Evolutionary conservation across 2,797 vertebrate genomes (phyloP).

Genomic region (Eulemur mongoz): DNA sequence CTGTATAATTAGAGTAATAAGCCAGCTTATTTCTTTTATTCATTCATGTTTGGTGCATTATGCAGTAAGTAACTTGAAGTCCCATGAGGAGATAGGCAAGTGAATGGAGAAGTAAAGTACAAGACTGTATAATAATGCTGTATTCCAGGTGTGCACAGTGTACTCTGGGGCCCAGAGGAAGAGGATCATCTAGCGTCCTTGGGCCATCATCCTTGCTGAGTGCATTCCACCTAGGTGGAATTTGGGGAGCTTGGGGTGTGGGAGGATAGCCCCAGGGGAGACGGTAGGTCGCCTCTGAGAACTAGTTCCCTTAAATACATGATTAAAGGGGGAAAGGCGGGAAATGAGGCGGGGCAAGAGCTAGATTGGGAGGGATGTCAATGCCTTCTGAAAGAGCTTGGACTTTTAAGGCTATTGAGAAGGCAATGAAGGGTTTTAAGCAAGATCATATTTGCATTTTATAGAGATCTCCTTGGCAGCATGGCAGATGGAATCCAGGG

Average conservation of each 20-base stretch:
- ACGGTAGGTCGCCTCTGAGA: not conserved
- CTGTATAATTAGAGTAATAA: slow-evolving; percentile 6
- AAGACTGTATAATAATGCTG: not conserved
- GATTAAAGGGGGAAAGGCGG: not conserved
- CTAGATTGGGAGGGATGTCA: not conserved
- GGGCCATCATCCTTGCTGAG: not conserved
- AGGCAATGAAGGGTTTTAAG: not conserved
- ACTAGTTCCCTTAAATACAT: not conserved
- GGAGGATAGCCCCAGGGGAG: not conserved
- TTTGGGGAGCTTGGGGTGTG: not conserved
- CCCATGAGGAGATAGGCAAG: not conserved
- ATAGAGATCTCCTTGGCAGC: not conserved
- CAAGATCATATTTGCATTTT: not conserved
- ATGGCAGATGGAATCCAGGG: not conserved
- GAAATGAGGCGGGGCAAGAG: not conserved
- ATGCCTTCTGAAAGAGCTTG: not conserved
- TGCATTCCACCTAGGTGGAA: not conserved
- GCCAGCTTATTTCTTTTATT: slow-evolving; percentile 12
- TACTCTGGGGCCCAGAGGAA: too few relatives aligned
- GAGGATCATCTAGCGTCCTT: not conserved
- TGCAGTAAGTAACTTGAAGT: not conserved
- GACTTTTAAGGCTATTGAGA: not conserved
- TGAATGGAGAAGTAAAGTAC: not conserved
- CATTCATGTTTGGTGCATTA: slow-evolving; percentile 5
- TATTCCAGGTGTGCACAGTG: not conserved